Evolutionary conservation across 2,888 invertebrate species (phyloP).

Genomic region (Mesopsocus fuscifrons): DNA sequence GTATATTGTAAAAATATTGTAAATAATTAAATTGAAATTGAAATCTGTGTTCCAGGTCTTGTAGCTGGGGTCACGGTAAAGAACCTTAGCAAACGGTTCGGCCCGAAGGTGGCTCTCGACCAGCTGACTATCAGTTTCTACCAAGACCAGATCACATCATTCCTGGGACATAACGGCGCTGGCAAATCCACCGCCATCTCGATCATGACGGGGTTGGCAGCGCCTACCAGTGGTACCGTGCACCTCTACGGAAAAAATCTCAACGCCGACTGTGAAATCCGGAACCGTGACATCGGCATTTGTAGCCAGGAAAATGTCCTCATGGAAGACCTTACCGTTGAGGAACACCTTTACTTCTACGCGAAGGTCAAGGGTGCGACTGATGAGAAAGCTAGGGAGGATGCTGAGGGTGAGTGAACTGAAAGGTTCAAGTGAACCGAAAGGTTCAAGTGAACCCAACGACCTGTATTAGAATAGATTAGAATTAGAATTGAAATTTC

Average conservation of each 20-base stretch:
- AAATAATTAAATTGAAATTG: too few relatives aligned
- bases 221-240: slow-evolving; percentile 46
- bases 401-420: slow-evolving; percentile 59
- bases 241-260: slow-evolving; percentile 51
- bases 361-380: slow-evolving; percentile 18
- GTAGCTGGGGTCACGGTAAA: slow-evolving; percentile 52
- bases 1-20: too few relatives aligned
- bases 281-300: slow-evolving; percentile 50
- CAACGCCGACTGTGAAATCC: slow-evolving; percentile 35
- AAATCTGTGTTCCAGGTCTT: slow-evolving; percentile 20
- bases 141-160: slow-evolving; percentile 65
- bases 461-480: too few relatives aligned
- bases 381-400: slow-evolving; percentile 24
- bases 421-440: too few relatives aligned
- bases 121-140: slow-evolving; percentile 61
- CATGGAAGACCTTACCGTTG: slow-evolving; percentile 62
- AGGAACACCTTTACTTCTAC: slow-evolving; percentile 68
- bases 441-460: too few relatives aligned
- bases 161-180: slow-evolving; percentile 79
- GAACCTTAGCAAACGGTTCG: slow-evolving; percentile 49
- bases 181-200: slow-evolving; percentile 77
- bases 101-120: slow-evolving; percentile 45
- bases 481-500: too few relatives aligned
- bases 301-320: slow-evolving; percentile 77
- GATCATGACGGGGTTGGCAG: slow-evolving; percentile 34